These are phyloP conservation scores for Trachelus iudaicus DNA, from an alignment of 2,888 invertebrate genomes.

Conservation along the genomic window DNA sequence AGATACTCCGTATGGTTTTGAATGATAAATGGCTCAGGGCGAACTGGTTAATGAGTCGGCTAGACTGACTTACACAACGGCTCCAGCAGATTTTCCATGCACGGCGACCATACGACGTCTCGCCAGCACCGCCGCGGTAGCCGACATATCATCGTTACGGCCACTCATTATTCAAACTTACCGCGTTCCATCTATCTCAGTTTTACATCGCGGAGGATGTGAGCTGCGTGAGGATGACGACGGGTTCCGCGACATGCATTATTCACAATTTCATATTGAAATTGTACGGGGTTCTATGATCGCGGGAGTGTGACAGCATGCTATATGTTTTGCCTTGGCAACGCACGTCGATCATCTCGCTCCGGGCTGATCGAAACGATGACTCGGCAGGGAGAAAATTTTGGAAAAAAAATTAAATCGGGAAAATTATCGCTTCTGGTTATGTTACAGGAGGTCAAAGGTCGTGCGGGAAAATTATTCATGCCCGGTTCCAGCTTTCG, in stretches of 20 bases:
- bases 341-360: background rate
- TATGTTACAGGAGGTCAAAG: background rate
- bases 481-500: background rate
- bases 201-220: conserved; percentile 57
- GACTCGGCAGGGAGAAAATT: background rate
- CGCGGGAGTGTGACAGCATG: conserved; percentile 37
- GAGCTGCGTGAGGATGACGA: conserved; percentile 52
- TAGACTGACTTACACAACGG: conserved; percentile 31
- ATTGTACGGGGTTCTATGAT: conserved; percentile 38
- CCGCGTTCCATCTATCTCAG: conserved; percentile 58
- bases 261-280: conserved; percentile 58
- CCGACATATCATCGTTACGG: conserved; percentile 52
- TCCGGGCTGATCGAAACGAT: background rate
- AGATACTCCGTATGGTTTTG: conserved; percentile 15
- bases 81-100: conserved; percentile 34
- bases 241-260: conserved; percentile 53
- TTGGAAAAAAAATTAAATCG: background rate
- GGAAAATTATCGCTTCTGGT: background rate
- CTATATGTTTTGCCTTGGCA: conserved; percentile 34
- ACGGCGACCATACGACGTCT: conserved; percentile 2
- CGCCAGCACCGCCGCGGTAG: conserved; percentile 22
- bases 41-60: conserved; percentile 44
- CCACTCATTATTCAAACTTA: conserved; percentile 59
- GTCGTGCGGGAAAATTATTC: background rate
- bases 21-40: conserved; percentile 42